A percentile compares a stretch with the other conserved stretches of the same genome.
phyloP scores from a whole-genome alignment of 2,888 invertebrate genomes.

The Epirrhoe tristata region DNA sequence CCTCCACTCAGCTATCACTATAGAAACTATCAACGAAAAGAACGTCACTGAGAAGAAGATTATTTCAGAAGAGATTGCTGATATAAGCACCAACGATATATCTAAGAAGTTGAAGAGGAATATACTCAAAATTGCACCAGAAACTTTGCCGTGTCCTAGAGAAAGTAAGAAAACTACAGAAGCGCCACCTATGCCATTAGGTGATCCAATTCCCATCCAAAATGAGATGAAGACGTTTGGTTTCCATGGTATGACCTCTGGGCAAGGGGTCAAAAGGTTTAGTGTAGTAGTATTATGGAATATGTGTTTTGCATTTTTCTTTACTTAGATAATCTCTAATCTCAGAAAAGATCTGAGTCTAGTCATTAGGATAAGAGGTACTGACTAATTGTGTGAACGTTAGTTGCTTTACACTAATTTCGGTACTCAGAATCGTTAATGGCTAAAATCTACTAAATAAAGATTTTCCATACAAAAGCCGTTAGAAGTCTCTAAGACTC shows the following conservation, averaged over 20 bases:
- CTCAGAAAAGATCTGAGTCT: constrained; percentile 55
- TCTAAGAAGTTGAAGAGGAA: constrained; percentile 72
- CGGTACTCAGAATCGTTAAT: too few species aligned
- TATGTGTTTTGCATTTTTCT: constrained; percentile 69
- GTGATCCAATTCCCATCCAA: constrained; percentile 77
- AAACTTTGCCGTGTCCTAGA: constrained; percentile 74
- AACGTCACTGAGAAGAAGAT: constrained; percentile 68
- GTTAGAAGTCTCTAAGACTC: too few species aligned
- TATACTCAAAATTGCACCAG: constrained; percentile 73
- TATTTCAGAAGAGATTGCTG: constrained; percentile 54
- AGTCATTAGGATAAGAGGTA: constrained; percentile 68
- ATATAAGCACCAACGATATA: constrained; percentile 56
- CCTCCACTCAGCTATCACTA: constrained; percentile 68
- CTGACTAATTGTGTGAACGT: constrained; percentile 60
- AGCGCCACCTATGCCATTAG: constrained; percentile 61
- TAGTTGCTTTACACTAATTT: constrained; percentile 49
- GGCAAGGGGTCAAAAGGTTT: constrained; percentile 47
- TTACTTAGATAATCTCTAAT: constrained; percentile 66
- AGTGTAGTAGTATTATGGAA: constrained; percentile 62
- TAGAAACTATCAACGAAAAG: constrained; percentile 69
- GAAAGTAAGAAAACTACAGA: constrained; percentile 72
- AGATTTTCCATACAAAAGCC: too few species aligned
- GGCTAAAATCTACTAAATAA: too few species aligned
- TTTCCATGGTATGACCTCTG: constrained; percentile 70
- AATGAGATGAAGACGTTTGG: constrained; percentile 81